These are phyloP conservation scores for Chelon auratus DNA, from an alignment of 2,797 vertebrate species.

Conservation along the genomic window DNA sequence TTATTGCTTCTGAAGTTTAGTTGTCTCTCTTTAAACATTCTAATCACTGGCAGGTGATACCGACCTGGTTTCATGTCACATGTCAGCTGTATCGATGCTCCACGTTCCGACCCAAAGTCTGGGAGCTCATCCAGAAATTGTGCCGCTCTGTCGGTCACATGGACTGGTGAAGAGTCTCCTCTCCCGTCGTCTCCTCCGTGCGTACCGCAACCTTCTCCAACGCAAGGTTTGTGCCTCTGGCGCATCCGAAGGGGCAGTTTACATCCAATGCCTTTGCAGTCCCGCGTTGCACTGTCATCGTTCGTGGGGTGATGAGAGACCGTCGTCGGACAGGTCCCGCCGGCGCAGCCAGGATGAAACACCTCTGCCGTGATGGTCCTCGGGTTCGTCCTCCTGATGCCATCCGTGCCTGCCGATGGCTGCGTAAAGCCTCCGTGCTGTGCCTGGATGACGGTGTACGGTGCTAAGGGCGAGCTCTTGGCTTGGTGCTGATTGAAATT, in stretches of 20 bases:
- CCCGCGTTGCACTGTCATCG: slow-evolving; percentile 63
- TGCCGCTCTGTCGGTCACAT: slow-evolving; percentile 86
- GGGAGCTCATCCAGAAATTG: slow-evolving; percentile 86
- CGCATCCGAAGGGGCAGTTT: slow-evolving; percentile 81
- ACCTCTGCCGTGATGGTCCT: slow-evolving; percentile 81
- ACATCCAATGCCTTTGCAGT: slow-evolving; percentile 87
- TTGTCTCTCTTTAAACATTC: not conserved
- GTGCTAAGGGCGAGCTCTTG: slow-evolving; percentile 61
- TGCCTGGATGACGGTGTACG: slow-evolving; percentile 73
- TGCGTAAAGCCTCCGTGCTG: slow-evolving; percentile 56
- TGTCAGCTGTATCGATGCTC: slow-evolving; percentile 87
- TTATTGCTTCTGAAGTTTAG: too few species aligned
- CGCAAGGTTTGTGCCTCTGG: slow-evolving; percentile 75
- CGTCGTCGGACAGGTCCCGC: slow-evolving; percentile 75
- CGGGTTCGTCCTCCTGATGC: slow-evolving; percentile 70
- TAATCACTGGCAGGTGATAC: slow-evolving; percentile 18
- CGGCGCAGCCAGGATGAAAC: slow-evolving; percentile 75
- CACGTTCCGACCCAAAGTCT: slow-evolving; percentile 83
- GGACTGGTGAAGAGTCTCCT: slow-evolving; percentile 71
- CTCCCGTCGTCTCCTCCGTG: slow-evolving; percentile 59
- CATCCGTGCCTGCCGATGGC: slow-evolving; percentile 24
- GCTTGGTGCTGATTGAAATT: slow-evolving; percentile 48
- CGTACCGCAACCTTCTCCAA: slow-evolving; percentile 77
- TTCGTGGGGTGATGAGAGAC: slow-evolving; percentile 53
- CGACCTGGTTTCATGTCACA: slow-evolving; percentile 91